These are phyloP conservation scores for Ennomos erosarius DNA, from an alignment of 2,888 invertebrate genomes.

Conservation along the genomic window DNA sequence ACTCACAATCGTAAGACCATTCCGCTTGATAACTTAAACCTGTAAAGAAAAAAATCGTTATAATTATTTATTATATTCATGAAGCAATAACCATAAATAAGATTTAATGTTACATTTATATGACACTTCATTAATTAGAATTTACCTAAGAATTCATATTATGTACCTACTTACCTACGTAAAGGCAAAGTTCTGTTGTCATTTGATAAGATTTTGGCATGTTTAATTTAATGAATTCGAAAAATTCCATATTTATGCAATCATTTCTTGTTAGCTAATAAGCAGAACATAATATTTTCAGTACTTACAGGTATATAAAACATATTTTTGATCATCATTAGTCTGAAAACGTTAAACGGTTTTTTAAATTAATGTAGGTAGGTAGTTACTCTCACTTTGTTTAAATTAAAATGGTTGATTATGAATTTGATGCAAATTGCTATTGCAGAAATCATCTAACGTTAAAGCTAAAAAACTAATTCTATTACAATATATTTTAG, in stretches of 20 bases:
- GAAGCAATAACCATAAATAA: not conserved
- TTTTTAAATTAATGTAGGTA: too few relatives aligned
- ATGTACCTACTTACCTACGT: too few relatives aligned
- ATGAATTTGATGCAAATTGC: too few relatives aligned
- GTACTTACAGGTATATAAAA: not conserved
- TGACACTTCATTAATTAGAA: not conserved
- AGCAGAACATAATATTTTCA: too few relatives aligned
- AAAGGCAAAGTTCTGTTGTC: constrained; percentile 9
- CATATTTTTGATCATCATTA: too few relatives aligned
- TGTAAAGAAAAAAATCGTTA: constrained; percentile 50
- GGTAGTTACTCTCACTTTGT: too few relatives aligned
- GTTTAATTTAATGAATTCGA: constrained; percentile 21
- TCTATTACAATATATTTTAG: too few relatives aligned
- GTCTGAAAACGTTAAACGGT: too few relatives aligned
- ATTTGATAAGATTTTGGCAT: constrained; percentile 25
- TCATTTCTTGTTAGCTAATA: not conserved
- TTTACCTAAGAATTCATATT: too few relatives aligned
- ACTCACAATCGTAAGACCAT: constrained; percentile 73
- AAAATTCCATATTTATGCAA: constrained; percentile 13
- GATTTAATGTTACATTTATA: constrained; percentile 1
- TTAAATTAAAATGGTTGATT: too few relatives aligned
- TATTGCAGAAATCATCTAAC: too few relatives aligned
- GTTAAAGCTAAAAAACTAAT: too few relatives aligned
- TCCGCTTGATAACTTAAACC: constrained; percentile 57
- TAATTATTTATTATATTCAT: not conserved